Conservation (phyloP, 1,140 invertebrate genomes). For the Dreissena polymorpha region DNA sequence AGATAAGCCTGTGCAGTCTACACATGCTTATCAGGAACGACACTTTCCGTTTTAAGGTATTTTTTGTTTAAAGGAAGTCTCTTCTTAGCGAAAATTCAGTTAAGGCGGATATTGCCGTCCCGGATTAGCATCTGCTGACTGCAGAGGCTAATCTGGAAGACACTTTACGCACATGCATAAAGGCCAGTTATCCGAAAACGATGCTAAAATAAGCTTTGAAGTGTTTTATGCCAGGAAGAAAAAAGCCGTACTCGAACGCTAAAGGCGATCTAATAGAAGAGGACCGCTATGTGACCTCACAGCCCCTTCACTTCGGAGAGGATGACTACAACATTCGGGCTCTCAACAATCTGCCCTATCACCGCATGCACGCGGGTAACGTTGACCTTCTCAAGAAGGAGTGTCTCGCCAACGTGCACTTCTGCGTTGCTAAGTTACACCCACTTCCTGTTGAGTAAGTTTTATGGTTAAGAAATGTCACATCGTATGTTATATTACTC, state of each 20-base stretch:
- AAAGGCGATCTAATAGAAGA: conserved; percentile 48
- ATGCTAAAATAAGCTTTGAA: too few relatives aligned
- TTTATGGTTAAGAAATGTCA: neutral
- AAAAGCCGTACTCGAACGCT: conserved; percentile 55
- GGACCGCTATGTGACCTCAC: conserved; percentile 56
- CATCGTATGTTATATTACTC: neutral
- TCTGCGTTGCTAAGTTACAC: conserved; percentile 94
- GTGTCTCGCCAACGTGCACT: conserved; percentile 97
- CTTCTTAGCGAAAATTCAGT: too few relatives aligned
- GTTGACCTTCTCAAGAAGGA: conserved; percentile 94
- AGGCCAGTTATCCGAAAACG: too few relatives aligned
- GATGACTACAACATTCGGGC: conserved; percentile 86
- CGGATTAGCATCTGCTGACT: too few relatives aligned
- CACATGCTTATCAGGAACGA: too few relatives aligned
- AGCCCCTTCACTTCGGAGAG: conserved; percentile 59
- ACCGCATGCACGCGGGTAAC: conserved; percentile 87
- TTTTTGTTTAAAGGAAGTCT: too few relatives aligned
- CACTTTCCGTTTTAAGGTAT: too few relatives aligned
- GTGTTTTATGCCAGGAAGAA: conserved; percentile 10
- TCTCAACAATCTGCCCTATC: conserved; percentile 89
- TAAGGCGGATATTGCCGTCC: too few relatives aligned
- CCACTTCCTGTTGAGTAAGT: conserved; percentile 53
- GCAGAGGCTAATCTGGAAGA: too few relatives aligned
- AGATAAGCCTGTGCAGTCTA: too few relatives aligned
- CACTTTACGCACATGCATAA: too few relatives aligned